Evolutionary conservation across 2,888 invertebrate species (phyloP).

Genomic region (Pseudeuparius sepicola): DNA sequence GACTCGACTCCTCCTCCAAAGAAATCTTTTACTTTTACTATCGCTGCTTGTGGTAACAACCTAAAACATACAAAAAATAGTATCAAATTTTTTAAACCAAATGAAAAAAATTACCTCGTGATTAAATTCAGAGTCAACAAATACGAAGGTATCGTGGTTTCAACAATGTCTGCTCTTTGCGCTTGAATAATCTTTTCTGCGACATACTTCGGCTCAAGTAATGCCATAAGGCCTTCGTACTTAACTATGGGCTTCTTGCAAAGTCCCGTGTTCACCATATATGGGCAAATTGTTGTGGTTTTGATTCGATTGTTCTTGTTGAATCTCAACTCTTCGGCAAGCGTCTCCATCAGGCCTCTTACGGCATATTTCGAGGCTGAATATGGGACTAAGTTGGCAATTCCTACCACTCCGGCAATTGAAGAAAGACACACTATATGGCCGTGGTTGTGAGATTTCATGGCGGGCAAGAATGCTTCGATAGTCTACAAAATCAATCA

Average conservation of each 20-base stretch:
- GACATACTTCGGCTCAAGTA: conserved; percentile 53
- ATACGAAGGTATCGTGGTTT: conserved; percentile 54
- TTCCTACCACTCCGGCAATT: conserved; percentile 63
- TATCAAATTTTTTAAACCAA: too few species aligned
- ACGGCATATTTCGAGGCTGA: conserved; percentile 77
- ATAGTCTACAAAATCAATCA: conserved; percentile 47
- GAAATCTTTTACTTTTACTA: conserved; percentile 8
- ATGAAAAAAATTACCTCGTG: conserved; percentile 21
- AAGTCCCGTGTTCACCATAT: conserved; percentile 79
- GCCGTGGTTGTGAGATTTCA: conserved; percentile 64
- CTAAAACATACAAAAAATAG: conserved; percentile 7
- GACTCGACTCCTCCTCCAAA: conserved; percentile 10
- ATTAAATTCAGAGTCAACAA: conserved; percentile 46
- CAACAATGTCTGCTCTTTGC: conserved; percentile 50
- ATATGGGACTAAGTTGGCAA: conserved; percentile 68
- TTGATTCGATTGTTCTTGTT: conserved; percentile 47
- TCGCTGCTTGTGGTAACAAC: conserved; percentile 7
- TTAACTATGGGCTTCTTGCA: conserved; percentile 69
- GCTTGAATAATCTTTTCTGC: conserved; percentile 57
- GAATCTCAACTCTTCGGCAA: conserved; percentile 63
- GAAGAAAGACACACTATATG: conserved; percentile 70
- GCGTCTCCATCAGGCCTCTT: conserved; percentile 73
- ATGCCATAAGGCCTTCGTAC: conserved; percentile 54
- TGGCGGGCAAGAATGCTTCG: conserved; percentile 65
- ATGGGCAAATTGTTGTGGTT: conserved; percentile 77